These are phyloP conservation scores for Tragelaphus strepsiceros DNA, from an alignment of 2,113 vertebrate species.

Conservation along the genomic window DNA sequence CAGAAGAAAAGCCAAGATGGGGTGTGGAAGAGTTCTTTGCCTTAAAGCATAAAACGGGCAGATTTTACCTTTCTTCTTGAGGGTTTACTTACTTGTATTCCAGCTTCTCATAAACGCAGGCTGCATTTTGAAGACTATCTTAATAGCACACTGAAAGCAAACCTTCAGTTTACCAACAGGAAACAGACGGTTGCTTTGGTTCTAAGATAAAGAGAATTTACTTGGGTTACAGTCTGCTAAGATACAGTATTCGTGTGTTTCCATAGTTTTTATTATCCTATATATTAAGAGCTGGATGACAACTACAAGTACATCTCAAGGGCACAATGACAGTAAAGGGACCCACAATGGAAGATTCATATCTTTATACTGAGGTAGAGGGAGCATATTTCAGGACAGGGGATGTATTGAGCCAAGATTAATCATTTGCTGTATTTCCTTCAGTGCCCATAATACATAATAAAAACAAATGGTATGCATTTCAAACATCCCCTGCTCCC, in stretches of 20 bases:
- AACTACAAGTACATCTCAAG: slow-evolving; percentile 18
- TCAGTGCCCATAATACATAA: neutral
- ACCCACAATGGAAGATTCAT: slow-evolving; percentile 11
- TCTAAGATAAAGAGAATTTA: neutral
- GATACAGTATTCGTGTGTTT: neutral
- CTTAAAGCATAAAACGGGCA: neutral
- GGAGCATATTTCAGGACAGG: neutral
- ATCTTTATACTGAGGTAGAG: slow-evolving; percentile 4
- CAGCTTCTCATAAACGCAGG: neutral
- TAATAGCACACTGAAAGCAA: neutral
- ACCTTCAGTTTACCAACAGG: neutral
- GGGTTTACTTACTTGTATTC: neutral
- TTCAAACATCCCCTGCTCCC: neutral
- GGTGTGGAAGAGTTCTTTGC: neutral
- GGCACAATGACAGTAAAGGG: slow-evolving; percentile 8
- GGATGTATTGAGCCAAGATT: slow-evolving; percentile 27
- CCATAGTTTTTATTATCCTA: slow-evolving; percentile 36
- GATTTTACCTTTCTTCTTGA: neutral
- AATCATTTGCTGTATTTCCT: slow-evolving; percentile 27
- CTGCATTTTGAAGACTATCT: neutral
- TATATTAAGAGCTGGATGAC: slow-evolving; percentile 27
- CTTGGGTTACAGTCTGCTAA: neutral
- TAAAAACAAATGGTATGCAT: neutral
- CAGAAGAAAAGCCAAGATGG: neutral
- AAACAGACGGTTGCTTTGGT: neutral